A percentile compares a stretch with the other conserved stretches of the same genome.
These are phyloP conservation scores for Threskiornis aethiopicus DNA, from an alignment of 2,797 vertebrate genomes.

Conservation along the genomic window DNA sequence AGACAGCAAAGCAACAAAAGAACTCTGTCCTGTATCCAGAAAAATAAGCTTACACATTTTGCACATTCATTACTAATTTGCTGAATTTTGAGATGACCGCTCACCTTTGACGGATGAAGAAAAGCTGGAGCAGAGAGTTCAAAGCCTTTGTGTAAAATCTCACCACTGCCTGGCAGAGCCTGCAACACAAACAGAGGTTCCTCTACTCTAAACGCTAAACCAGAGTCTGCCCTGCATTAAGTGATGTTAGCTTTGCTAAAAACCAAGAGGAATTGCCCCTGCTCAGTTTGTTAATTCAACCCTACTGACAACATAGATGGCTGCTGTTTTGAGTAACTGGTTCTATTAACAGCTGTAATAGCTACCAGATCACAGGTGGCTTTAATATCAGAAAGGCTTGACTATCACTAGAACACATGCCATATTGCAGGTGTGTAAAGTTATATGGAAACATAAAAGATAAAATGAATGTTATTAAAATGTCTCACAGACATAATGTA, in stretches of 20 bases:
- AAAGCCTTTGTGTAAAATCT: background rate
- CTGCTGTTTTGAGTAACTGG: background rate
- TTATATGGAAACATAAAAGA: background rate
- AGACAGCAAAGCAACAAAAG: background rate
- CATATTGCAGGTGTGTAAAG: background rate
- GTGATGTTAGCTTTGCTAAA: background rate
- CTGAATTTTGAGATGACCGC: background rate
- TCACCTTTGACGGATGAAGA: background rate
- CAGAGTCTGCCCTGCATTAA: background rate
- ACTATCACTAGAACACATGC: background rate
- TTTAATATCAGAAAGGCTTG: background rate
- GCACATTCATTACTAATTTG: background rate
- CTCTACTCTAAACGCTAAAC: background rate
- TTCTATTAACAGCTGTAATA: background rate
- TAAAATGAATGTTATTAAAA: background rate
- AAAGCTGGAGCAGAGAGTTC: background rate
- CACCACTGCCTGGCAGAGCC: background rate
- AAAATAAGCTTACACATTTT: background rate
- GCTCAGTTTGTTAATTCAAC: background rate
- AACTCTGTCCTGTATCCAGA: background rate
- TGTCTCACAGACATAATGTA: background rate
- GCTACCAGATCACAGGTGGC: background rate
- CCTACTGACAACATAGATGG: background rate
- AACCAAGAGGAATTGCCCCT: background rate
- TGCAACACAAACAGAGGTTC: background rate